Conservation (phyloP, 1,140 invertebrate species). For the Euglossa dilemma region DNA sequence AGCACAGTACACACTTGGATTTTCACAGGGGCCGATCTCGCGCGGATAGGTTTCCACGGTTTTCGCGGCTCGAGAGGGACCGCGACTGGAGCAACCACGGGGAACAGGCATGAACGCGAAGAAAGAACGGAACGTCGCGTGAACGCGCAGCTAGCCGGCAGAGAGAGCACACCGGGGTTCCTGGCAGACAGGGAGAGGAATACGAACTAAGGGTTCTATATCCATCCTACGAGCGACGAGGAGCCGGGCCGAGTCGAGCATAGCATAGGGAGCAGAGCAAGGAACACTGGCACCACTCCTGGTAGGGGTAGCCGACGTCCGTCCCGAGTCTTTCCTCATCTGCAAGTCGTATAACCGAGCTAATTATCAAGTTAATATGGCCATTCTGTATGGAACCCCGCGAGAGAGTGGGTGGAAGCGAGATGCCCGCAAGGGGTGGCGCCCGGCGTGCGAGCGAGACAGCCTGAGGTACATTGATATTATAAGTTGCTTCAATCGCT, state of each 20-base stretch:
- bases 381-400: conserved; percentile 86
- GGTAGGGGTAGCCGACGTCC: conserved; percentile 84
- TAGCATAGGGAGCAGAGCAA: conserved; percentile 85
- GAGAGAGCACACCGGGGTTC: conserved; percentile 74
- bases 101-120: conserved; percentile 10
- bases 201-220: conserved; percentile 83
- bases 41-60: too few species aligned
- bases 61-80: neutral
- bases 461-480: conserved; percentile 86
- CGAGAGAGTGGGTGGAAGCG: conserved; percentile 75
- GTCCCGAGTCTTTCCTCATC: conserved; percentile 89
- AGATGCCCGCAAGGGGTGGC: conserved; percentile 67
- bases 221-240: conserved; percentile 83
- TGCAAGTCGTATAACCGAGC: conserved; percentile 94
- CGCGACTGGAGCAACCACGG: too few species aligned
- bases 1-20: conserved; percentile 28
- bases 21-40: conserved; percentile 35
- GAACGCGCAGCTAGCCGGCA: conserved; percentile 53
- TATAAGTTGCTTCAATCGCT: conserved; percentile 89
- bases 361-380: conserved; percentile 95
- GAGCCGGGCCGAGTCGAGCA: conserved; percentile 82
- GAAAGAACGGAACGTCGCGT: conserved; percentile 57
- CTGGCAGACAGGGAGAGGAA: conserved; percentile 82
- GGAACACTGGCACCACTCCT: conserved; percentile 82
- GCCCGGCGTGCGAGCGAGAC: conserved; percentile 80